Percentiles rank a stretch among this genome's conserved stretches.
Evolutionary conservation across 1,140 invertebrate genomes (phyloP).

Genomic region (Cydia fagiglandana): DNA sequence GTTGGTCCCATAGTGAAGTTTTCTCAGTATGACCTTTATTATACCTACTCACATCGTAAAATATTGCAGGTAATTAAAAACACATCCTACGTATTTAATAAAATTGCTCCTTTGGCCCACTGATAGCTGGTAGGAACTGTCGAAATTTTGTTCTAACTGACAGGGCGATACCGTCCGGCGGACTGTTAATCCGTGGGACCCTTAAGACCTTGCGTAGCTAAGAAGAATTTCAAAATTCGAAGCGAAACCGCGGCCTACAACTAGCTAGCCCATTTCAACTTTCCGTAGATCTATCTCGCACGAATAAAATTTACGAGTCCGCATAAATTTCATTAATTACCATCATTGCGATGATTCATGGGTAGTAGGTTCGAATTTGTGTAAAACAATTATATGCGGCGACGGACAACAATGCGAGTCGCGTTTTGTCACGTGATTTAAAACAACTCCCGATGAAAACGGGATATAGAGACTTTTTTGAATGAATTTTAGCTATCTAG

Average conservation of each 20-base stretch:
- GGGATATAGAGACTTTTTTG: not conserved
- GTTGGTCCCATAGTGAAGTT: too few relatives aligned
- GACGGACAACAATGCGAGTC: slow-evolving; percentile 3
- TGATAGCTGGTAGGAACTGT: too few relatives aligned
- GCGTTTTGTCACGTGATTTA: not conserved
- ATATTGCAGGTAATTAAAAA: too few relatives aligned
- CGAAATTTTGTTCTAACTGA: too few relatives aligned
- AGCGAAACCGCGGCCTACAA: not conserved
- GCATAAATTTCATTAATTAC: slow-evolving; percentile 31
- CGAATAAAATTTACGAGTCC: slow-evolving; percentile 2
- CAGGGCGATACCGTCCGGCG: too few relatives aligned
- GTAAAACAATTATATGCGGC: slow-evolving; percentile 28
- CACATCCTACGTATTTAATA: too few relatives aligned
- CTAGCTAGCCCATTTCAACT: slow-evolving; percentile 13
- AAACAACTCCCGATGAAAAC: not conserved
- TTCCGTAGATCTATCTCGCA: not conserved
- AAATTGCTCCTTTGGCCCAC: too few relatives aligned
- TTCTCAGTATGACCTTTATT: too few relatives aligned
- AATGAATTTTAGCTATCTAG: not conserved
- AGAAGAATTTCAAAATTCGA: not conserved
- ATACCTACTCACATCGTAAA: too few relatives aligned
- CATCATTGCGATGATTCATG: slow-evolving; percentile 28
- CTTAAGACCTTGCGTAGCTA: too few relatives aligned
- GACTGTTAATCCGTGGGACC: too few relatives aligned
- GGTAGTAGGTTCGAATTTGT: slow-evolving; percentile 27